These are phyloP conservation scores for Pristionchus mayeri DNA, from an alignment of 2,888 invertebrate species.

Conservation along the genomic window DNA sequence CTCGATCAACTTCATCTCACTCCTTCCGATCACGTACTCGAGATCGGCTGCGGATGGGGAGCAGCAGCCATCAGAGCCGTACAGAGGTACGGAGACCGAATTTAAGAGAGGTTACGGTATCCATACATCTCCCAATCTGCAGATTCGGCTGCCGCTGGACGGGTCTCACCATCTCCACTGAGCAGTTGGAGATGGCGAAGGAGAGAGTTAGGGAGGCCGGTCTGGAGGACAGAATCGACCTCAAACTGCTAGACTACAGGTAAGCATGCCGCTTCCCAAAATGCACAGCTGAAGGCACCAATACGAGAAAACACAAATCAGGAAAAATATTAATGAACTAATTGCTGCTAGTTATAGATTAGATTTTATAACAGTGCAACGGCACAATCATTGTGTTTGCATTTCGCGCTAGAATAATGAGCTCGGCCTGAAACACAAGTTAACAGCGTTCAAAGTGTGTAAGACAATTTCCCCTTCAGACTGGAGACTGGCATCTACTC, in stretches of 20 bases:
- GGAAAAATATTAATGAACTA: no score
- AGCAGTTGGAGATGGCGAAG: slow-evolving; percentile 66
- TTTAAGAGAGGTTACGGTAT: background rate
- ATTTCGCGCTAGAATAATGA: no score
- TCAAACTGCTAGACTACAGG: slow-evolving; percentile 71
- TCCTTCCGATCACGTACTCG: slow-evolving; percentile 66
- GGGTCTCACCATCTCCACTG: slow-evolving; percentile 70
- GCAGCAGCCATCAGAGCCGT: slow-evolving; percentile 67
- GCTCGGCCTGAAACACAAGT: no score
- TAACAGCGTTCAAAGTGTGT: no score
- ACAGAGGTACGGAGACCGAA: slow-evolving; percentile 36
- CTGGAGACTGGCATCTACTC: slow-evolving; percentile 63
- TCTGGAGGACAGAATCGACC: slow-evolving; percentile 62
- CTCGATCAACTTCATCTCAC: slow-evolving; percentile 60
- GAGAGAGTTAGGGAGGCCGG: slow-evolving; percentile 61
- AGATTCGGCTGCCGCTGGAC: slow-evolving; percentile 70
- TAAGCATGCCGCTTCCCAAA: no score
- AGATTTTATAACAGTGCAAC: no score
- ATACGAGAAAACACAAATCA: no score
- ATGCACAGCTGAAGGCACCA: no score
- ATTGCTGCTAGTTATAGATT: no score
- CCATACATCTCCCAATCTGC: background rate
- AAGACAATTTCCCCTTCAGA: slow-evolving; percentile 54
- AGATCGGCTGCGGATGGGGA: slow-evolving; percentile 74
- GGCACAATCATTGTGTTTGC: no score